phyloP scores from a whole-genome alignment of 2,113 vertebrate genomes.

The Struthidea cinerea region DNA sequence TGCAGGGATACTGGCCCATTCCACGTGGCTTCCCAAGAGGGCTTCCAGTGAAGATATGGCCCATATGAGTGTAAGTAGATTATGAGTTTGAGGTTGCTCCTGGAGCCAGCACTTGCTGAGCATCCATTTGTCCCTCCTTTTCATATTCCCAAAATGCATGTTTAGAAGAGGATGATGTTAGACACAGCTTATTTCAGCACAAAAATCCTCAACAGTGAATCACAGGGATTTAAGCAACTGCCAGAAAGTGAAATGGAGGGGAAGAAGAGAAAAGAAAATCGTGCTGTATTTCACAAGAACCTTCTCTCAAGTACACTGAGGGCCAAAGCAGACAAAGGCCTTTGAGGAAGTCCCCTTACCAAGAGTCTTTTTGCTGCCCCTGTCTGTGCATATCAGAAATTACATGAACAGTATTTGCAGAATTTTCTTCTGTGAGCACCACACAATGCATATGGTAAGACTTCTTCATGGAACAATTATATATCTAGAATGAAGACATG shows the following conservation, averaged over 20 bases:
- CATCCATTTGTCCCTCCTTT: background rate
- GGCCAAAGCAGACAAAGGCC: background rate
- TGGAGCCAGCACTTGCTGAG: background rate
- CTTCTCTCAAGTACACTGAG: background rate
- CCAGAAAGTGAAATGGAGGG: background rate
- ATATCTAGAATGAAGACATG: background rate
- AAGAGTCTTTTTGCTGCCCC: conserved; percentile 31
- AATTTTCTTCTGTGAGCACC: background rate
- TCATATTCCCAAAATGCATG: background rate
- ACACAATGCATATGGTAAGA: background rate
- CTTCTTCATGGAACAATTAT: background rate
- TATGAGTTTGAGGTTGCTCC: background rate
- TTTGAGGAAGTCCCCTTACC: background rate
- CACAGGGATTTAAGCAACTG: background rate
- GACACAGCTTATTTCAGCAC: background rate
- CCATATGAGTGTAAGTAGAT: background rate
- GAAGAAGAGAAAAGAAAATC: background rate
- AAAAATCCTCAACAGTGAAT: background rate
- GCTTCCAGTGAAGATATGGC: background rate
- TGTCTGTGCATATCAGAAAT: conserved; percentile 12
- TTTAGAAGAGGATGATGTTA: background rate
- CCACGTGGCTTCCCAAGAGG: background rate
- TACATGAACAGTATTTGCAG: background rate
- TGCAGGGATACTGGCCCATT: background rate
- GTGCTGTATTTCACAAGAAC: background rate